Evolutionary conservation across 2,797 vertebrate species (phyloP), one percentile per base, ranked within the genome.

Genomic region (Ctenopoma multispine): DNA sequence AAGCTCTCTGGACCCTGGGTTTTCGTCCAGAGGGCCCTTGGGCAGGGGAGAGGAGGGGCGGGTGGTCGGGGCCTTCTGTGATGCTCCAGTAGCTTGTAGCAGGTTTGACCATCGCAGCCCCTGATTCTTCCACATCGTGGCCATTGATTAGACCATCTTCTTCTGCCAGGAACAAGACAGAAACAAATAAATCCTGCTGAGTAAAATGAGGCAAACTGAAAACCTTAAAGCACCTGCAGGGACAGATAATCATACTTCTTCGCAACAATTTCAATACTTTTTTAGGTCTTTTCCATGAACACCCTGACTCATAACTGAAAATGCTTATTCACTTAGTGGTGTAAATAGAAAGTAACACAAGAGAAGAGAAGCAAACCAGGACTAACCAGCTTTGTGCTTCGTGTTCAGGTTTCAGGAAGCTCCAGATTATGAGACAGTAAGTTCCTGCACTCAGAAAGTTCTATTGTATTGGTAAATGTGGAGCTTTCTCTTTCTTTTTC

Each of bases 41-140:
- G 10, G 84, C 80, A 0, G 88, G 93, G 8, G 92, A 93, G 15
- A 95, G 89, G 20, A 93, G 90, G 18, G 91, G 88, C 6, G 94
- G 90, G n/a, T 92, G 89, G 78, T 94, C 90, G 0, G 92, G 87
- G 8, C 84, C 91, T 75, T 94, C 92, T 0, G 84, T 93, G 75
- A 90, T 92, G 80, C 91, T 93, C 94, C 94, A 94, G 80, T 95
- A 95, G 79, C 89, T 94, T 54, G 93, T 95, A 55, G 79, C 82
- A 9, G 89, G 75, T 4, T 81, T 63, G 66, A 51, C 77, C 57
- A 58, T 43, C 46, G 60, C 81, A 0, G 83, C 70, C 55, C 84
- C 82, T 0, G 81, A 69, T 3, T 86, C 81, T 24, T 91, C 88
- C 40, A 75, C 88, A 4, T 55, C 62, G 13, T 94, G 91, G 54